Conservation (phyloP, 1,140 invertebrate species). For the Periplaneta americana region DNA sequence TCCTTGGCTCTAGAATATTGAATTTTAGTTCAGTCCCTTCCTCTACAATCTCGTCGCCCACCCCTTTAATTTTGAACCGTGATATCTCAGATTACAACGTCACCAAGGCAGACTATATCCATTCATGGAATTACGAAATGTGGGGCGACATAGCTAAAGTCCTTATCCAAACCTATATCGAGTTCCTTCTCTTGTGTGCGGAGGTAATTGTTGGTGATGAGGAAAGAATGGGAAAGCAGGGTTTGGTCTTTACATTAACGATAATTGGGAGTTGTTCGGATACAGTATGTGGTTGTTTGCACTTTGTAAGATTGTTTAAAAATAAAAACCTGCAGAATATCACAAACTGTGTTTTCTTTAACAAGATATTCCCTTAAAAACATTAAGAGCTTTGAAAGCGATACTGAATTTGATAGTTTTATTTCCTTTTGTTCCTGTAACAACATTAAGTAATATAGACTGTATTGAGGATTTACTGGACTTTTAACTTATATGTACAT, state of each 20-base stretch:
- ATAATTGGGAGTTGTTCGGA: not conserved
- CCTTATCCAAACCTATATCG: not conserved
- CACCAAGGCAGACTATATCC: not conserved
- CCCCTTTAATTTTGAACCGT: not conserved
- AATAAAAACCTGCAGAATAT: too few species aligned
- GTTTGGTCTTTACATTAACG: not conserved
- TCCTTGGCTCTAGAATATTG: not conserved
- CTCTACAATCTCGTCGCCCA: not conserved
- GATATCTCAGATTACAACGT: not conserved
- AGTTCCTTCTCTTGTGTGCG: not conserved
- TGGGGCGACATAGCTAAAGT: too few species aligned
- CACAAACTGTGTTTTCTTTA: too few species aligned
- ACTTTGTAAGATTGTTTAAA: too few species aligned
- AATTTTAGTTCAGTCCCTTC: not conserved
- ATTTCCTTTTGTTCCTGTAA: too few species aligned
- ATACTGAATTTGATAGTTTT: too few species aligned
- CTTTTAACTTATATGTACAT: too few species aligned
- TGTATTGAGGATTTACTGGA: too few species aligned
- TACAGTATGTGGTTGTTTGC: not conserved
- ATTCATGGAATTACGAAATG: not conserved
- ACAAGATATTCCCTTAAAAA: too few species aligned
- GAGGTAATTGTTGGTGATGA: not conserved
- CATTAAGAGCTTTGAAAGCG: too few species aligned
- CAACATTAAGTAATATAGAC: too few species aligned
- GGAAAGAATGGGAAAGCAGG: not conserved